Evolutionary conservation across 1,140 invertebrate genomes (phyloP).

Genomic region (Sminthurides bifidus): DNA sequence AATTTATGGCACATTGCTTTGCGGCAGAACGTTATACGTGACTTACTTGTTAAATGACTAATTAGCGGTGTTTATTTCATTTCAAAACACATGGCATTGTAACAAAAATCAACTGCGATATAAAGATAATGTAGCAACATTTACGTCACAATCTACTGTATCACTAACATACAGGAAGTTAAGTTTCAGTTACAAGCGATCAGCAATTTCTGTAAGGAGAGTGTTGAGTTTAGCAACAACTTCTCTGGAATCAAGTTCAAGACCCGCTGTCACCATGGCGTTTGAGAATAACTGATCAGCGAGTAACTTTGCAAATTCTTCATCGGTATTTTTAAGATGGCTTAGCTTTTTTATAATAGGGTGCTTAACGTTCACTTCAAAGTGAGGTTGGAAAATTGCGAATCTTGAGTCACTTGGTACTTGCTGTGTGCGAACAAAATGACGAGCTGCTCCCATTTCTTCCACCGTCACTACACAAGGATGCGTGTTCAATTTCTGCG

Average conservation of each 20-base stretch:
- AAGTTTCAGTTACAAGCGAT: too few species aligned
- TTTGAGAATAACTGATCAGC: conserved; percentile 86
- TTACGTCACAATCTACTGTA: too few species aligned
- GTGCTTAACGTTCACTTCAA: conserved; percentile 90
- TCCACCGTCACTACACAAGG: conserved; percentile 88
- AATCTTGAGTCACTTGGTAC: conserved; percentile 75
- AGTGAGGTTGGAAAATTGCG: conserved; percentile 71
- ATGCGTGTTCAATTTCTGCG: conserved; percentile 69
- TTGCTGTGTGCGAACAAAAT: conserved; percentile 82
- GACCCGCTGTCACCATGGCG: conserved; percentile 85
- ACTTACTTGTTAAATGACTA: too few species aligned
- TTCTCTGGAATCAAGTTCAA: conserved; percentile 81
- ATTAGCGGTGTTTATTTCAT: too few species aligned
- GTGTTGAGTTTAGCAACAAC: conserved; percentile 76
- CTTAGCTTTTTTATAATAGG: conserved; percentile 80
- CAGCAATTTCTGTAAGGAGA: conserved; percentile 67
- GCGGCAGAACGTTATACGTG: too few species aligned
- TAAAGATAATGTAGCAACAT: too few species aligned
- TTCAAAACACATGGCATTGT: too few species aligned
- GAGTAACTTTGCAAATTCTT: conserved; percentile 68
- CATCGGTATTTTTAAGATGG: conserved; percentile 57
- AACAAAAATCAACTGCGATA: too few species aligned
- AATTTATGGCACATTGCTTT: too few species aligned
- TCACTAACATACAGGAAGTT: too few species aligned
- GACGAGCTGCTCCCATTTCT: conserved; percentile 89